These are phyloP conservation scores for Microplitis demolitor DNA, from an alignment of 1,140 invertebrate species.

Conservation along the genomic window DNA sequence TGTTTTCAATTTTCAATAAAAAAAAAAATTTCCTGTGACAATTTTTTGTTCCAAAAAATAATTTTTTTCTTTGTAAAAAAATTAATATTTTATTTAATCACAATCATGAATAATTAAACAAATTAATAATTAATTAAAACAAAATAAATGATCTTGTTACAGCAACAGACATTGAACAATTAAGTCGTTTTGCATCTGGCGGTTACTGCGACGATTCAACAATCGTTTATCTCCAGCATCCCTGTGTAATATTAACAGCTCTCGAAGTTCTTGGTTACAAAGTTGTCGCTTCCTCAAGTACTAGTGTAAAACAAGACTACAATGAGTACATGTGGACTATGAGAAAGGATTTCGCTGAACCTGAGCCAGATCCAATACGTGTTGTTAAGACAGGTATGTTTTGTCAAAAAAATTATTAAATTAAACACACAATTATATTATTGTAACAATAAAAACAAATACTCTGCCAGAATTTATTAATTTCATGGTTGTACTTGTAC, in stretches of 20 bases:
- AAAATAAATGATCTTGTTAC: constrained; percentile 42
- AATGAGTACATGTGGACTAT: constrained; percentile 92
- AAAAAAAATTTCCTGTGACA: too few relatives aligned
- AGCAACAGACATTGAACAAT: constrained; percentile 80
- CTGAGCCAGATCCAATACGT: constrained; percentile 64
- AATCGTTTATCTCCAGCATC: constrained; percentile 83
- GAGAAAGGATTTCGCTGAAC: constrained; percentile 84
- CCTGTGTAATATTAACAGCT: constrained; percentile 82
- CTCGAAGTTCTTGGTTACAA: constrained; percentile 84
- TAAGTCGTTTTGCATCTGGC: constrained; percentile 77
- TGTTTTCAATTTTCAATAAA: too few relatives aligned
- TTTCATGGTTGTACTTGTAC: constrained; percentile 20
- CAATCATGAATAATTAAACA: too few relatives aligned
- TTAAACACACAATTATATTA: not conserved
- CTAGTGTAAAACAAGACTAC: constrained; percentile 82
- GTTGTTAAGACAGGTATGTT: constrained; percentile 51
- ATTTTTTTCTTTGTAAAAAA: too few relatives aligned
- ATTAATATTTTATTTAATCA: too few relatives aligned
- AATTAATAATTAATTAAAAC: too few relatives aligned
- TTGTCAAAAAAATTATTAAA: constrained; percentile 10
- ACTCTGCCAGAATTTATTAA: constrained; percentile 18
- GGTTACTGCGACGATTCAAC: constrained; percentile 80
- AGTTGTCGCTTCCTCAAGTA: constrained; percentile 83
- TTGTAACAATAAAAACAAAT: constrained; percentile 18
- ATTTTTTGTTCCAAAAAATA: too few relatives aligned